Percentiles rank a stretch among this genome's conserved stretches.
phyloP scores from a whole-genome alignment of 2,113 vertebrate genomes.

The Microtus oregoni region DNA sequence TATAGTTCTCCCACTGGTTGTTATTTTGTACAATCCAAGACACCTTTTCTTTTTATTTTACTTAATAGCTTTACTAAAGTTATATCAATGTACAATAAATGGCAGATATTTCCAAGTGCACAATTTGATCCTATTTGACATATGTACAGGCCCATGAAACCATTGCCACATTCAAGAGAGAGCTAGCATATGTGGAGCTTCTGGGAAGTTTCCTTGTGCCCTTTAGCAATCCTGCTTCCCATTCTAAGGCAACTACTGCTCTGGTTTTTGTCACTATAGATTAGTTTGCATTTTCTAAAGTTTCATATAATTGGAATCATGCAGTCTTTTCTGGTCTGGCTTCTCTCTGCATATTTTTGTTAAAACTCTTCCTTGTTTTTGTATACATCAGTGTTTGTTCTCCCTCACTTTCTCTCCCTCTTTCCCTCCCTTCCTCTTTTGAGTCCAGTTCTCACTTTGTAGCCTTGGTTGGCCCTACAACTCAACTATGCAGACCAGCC shows the following conservation, averaged over 20 bases:
- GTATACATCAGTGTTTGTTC: neutral
- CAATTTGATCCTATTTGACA: slow-evolving; percentile 44
- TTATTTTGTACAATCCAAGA: slow-evolving; percentile 10
- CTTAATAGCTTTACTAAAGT: slow-evolving; percentile 54
- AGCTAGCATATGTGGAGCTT: neutral
- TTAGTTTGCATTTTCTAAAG: slow-evolving; percentile 51
- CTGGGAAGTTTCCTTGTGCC: neutral
- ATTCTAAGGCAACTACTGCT: neutral
- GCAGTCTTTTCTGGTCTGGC: slow-evolving; percentile 23
- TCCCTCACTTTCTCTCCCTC: neutral
- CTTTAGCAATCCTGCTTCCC: neutral
- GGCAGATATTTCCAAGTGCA: slow-evolving; percentile 45
- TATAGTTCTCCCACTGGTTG: neutral
- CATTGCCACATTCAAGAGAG: neutral
- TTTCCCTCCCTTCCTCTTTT: neutral
- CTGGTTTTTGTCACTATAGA: slow-evolving; percentile 41
- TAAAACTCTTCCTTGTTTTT: slow-evolving; percentile 49
- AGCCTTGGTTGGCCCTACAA: neutral
- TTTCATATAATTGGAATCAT: slow-evolving; percentile 56
- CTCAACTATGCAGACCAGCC: neutral
- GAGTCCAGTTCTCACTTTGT: neutral
- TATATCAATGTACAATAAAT: neutral
- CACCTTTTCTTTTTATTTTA: slow-evolving; percentile 30
- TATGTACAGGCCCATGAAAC: slow-evolving; percentile 35
- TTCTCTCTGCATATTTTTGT: slow-evolving; percentile 62